Evolutionary conservation across 2,113 vertebrate species (phyloP), one percentile per base, ranked within the genome.

Genomic region (Lepisosteus oculatus): DNA sequence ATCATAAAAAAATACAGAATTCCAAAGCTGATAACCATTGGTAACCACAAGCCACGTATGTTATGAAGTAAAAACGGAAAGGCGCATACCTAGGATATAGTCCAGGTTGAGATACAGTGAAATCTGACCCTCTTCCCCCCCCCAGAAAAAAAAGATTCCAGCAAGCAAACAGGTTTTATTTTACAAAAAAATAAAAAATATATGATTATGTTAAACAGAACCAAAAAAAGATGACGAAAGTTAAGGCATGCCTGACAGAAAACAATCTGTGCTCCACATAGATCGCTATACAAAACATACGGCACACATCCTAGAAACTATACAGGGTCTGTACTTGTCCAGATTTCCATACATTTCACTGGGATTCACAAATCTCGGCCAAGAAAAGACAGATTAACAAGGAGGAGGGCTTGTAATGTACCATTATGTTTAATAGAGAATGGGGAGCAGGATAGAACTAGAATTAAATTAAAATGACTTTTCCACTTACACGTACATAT

Each of bases 1-100:
- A 90, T 91, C 90, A 90, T 92, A 78, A 90, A 90, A 91, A 91
- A 91, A 92, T 90, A 91, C 89, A 89, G 89, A 88, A 79, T 89
- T 85, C 90, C 81, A 87, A 88, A 74, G 80, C 74, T 56, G 55
- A 80, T 55, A 51, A 9, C 8, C 82, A 82, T 5, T 51, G 63
- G 70, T 66, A 65, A 79, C 75, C 81, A 86, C 70, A 79, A 77
- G 78, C 12, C 80, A 82, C 83, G 74, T 6, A 84, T 79, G 85
- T 68, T 51, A 69, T 72, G 77, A 71, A 74, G 13, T 71, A 66
- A 68, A 74, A 77, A 78, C 2, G 75, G 9, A 70, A 80, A 76
- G 47, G 8, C 8, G 47, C 47, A 29, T 62, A 79, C 76, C 75
- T 17, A 67, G 70, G 79, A 55, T 13, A 72, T 29, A 29, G 17